Conservation (phyloP, 2,113 vertebrate genomes). For the Cyprinodon brontotheroides region DNA sequence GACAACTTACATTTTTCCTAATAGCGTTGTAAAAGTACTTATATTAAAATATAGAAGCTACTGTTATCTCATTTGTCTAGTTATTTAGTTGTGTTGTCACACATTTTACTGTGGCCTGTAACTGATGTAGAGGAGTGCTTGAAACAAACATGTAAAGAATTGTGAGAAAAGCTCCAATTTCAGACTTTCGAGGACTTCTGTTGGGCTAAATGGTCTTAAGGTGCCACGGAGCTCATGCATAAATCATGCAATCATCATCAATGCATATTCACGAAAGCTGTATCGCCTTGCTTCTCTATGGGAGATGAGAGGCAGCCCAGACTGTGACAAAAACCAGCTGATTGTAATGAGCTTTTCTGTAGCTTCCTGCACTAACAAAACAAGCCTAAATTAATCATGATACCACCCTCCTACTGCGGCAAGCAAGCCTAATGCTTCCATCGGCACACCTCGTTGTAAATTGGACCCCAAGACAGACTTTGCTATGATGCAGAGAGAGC, state of each 20-base stretch:
- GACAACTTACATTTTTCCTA: slow-evolving; percentile 54
- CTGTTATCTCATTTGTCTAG: slow-evolving; percentile 43
- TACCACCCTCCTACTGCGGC: slow-evolving; percentile 71
- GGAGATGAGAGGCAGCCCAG: slow-evolving; percentile 69
- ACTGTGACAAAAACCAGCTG: slow-evolving; percentile 76
- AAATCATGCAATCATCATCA: slow-evolving; percentile 83
- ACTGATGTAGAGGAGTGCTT: slow-evolving; percentile 36
- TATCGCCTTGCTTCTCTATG: slow-evolving; percentile 61
- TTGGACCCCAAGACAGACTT: slow-evolving; percentile 64
- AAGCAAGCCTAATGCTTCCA: slow-evolving; percentile 55
- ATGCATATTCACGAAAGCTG: slow-evolving; percentile 74
- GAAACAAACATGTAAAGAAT: slow-evolving; percentile 64
- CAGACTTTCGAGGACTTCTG: slow-evolving; percentile 57
- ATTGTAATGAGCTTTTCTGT: slow-evolving; percentile 80
- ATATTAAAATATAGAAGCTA: slow-evolving; percentile 63
- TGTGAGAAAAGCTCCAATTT: slow-evolving; percentile 67
- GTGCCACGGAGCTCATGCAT: slow-evolving; percentile 76
- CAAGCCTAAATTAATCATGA: slow-evolving; percentile 80
- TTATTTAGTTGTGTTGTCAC: slow-evolving; percentile 22
- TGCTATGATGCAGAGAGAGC: slow-evolving; percentile 58
- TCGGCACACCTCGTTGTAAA: slow-evolving; percentile 63
- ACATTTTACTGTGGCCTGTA: slow-evolving; percentile 35
- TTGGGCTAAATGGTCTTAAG: slow-evolving; percentile 52
- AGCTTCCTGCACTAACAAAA: slow-evolving; percentile 78
- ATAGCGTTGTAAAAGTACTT: slow-evolving; percentile 56